A percentile compares a stretch with the other conserved stretches of the same genome.
phyloP scores from a whole-genome alignment of 1,140 invertebrate genomes.

The Andricus grossulariae region DNA sequence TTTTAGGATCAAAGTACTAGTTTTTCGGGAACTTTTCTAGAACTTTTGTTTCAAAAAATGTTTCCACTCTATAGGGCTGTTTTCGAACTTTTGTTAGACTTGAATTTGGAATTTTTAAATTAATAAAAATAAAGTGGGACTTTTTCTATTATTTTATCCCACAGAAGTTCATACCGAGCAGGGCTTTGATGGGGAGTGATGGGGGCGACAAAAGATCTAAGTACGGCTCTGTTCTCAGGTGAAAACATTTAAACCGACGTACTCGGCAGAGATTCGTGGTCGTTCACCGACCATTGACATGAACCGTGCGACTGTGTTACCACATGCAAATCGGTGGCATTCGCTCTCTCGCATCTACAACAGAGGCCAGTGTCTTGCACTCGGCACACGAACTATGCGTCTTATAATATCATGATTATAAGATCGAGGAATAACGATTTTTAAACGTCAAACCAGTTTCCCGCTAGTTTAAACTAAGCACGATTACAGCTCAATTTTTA shows the following conservation, averaged over 20 bases:
- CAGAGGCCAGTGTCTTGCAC: slow-evolving; percentile 34
- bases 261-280: slow-evolving; percentile 59
- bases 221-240: slow-evolving; percentile 52
- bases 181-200: not conserved
- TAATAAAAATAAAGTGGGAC: no score
- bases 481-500: not conserved
- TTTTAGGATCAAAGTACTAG: no score
- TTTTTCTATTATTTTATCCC: no score
- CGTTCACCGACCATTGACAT: slow-evolving; percentile 62
- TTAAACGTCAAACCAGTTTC: slow-evolving; percentile 15
- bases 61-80: no score
- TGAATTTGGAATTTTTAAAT: no score
- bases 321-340: slow-evolving; percentile 60
- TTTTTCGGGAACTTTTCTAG: no score
- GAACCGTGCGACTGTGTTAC: slow-evolving; percentile 47
- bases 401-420: slow-evolving; percentile 16
- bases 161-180: no score
- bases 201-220: slow-evolving; percentile 53
- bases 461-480: not conserved
- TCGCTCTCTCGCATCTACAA: slow-evolving; percentile 38
- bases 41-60: no score
- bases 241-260: slow-evolving; percentile 62
- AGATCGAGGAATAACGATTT: slow-evolving; percentile 7
- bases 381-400: not conserved
- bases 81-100: no score